phyloP scores from a whole-genome alignment of 92 coral and sea anemone genomes.

The Isaurus tuberculatus region DNA sequence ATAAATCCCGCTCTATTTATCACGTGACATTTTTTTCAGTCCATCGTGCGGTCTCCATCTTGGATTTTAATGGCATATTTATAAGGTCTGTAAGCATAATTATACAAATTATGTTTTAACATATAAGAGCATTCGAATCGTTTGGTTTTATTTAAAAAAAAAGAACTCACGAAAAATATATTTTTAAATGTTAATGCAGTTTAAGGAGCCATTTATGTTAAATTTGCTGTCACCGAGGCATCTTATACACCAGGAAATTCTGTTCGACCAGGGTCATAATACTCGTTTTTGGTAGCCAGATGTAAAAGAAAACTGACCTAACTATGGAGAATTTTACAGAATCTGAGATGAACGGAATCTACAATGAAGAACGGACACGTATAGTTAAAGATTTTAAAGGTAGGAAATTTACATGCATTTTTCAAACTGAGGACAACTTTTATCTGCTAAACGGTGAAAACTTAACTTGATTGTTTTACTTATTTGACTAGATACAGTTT shows the following conservation, averaged over 20 bases:
- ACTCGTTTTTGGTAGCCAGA: neutral
- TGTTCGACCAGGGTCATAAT: neutral
- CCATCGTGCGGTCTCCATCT: slow-evolving; percentile 25
- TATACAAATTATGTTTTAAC: neutral
- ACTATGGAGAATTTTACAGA: slow-evolving; percentile 26
- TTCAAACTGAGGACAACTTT: neutral
- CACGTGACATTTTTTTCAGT: slow-evolving; percentile 29
- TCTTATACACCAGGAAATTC: slow-evolving; percentile 14
- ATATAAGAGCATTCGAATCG: neutral
- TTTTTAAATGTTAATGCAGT: neutral
- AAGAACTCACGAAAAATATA: neutral
- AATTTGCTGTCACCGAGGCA: neutral
- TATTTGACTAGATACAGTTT: neutral
- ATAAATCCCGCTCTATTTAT: slow-evolving; percentile 43
- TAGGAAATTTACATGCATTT: neutral
- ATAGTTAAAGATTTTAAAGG: slow-evolving; percentile 1
- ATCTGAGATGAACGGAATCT: neutral
- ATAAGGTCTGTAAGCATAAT: slow-evolving; percentile 26
- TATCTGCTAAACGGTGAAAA: neutral
- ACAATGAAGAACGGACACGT: slow-evolving; percentile 18
- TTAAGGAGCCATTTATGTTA: neutral
- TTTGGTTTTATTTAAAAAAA: neutral
- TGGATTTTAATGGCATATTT: slow-evolving; percentile 9
- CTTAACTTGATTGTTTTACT: neutral
- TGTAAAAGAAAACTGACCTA: neutral